These are phyloP conservation scores for Pseudomugil gertrudae DNA, from an alignment of 2,797 vertebrate genomes.

Conservation along the genomic window DNA sequence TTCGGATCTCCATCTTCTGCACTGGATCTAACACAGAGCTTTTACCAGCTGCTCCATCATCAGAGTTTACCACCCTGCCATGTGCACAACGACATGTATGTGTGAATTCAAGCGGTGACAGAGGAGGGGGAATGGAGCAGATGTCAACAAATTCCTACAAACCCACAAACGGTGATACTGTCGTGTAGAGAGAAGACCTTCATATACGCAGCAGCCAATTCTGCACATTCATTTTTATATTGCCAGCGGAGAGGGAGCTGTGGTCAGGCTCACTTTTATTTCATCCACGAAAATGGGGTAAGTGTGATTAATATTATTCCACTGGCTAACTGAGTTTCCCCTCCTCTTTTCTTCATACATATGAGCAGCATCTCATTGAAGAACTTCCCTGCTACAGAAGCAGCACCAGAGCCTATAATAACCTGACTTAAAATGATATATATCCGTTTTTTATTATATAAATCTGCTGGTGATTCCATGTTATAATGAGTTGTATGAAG, in stretches of 20 bases:
- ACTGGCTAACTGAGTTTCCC: constrained; percentile 31
- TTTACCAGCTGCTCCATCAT: constrained; percentile 47
- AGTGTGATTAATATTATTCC: constrained; percentile 61
- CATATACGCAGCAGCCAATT: constrained; percentile 66
- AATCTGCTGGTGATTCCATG: constrained; percentile 9
- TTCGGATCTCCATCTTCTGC: constrained; percentile 52
- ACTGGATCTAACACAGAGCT: constrained; percentile 47
- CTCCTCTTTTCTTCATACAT: constrained; percentile 33
- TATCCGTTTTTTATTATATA: constrained; percentile 2
- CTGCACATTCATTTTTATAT: constrained; percentile 47
- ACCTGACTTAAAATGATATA: constrained; percentile 34
- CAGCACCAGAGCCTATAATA: constrained; percentile 36
- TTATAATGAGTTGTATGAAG: constrained; percentile 11
- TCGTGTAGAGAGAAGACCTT: constrained; percentile 67
- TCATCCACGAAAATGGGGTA: constrained; percentile 78
- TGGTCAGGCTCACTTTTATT: constrained; percentile 57
- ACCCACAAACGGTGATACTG: constrained; percentile 65
- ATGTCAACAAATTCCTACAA: constrained; percentile 75
- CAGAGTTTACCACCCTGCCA: constrained; percentile 57
- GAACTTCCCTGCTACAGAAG: constrained; percentile 61
- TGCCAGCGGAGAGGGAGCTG: constrained; percentile 43
- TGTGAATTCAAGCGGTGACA: constrained; percentile 69
- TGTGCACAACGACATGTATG: constrained; percentile 70
- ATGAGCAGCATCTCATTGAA: constrained; percentile 44
- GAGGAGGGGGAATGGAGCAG: constrained; percentile 69